phyloP scores from a whole-genome alignment of 2,797 vertebrate species.

The Chaunax sp. region DNA sequence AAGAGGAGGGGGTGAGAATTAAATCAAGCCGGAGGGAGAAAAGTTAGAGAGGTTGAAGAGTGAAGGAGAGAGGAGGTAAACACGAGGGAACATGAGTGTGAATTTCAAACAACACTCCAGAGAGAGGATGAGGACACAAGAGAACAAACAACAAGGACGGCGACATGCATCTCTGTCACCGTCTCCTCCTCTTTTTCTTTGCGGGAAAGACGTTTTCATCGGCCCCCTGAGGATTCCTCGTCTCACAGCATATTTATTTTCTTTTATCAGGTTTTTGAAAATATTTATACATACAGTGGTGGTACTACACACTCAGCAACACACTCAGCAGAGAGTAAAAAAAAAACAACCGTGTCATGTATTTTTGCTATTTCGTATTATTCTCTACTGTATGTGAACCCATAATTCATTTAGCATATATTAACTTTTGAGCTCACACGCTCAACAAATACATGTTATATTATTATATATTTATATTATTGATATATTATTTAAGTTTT shows the following conservation, averaged over 20 bases:
- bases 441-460: too few relatives aligned
- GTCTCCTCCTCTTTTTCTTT: slow-evolving; percentile 5
- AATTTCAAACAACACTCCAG: slow-evolving; percentile 31
- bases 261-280: slow-evolving; percentile 2
- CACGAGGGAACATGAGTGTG: slow-evolving; percentile 5
- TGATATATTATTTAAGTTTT: too few relatives aligned
- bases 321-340: background rate
- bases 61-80: slow-evolving; percentile 3
- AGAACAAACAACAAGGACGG: background rate
- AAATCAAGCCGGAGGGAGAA: slow-evolving; percentile 22
- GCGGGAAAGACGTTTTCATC: background rate
- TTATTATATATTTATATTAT: too few relatives aligned
- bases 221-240: background rate
- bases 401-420: background rate
- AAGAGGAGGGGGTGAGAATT: slow-evolving; percentile 9
- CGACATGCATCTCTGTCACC: slow-evolving; percentile 9
- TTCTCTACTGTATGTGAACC: background rate
- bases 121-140: background rate
- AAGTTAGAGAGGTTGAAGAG: background rate
- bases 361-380: background rate
- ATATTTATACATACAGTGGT: background rate
- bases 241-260: background rate
- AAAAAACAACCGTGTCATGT: background rate
- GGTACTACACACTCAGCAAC: background rate
- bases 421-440: background rate